Base-by-base conservation (phyloP, 92 coral and sea anemone genomes). In the Actinostola sp. region DNA sequence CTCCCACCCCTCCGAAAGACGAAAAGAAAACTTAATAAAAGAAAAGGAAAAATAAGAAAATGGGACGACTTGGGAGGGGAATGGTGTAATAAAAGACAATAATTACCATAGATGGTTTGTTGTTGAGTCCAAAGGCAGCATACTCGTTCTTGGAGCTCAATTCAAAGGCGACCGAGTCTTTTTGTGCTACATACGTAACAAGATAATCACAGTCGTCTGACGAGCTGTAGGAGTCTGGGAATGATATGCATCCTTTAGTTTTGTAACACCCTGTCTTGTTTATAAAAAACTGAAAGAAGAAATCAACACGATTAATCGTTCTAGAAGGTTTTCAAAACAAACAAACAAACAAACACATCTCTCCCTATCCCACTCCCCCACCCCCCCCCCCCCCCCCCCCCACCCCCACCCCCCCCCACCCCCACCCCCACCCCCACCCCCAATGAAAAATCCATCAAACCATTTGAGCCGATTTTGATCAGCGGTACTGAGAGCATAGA, bases 91-190 rank as follows among this genome's bases (percentile, higher is more conserved):
- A 6, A 6, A 3, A 16, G 3, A 54, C 32, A 13, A 11, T 36
- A 19, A 5, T 41, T 68, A 88, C 92, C 93, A 88, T 89, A 16
- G 31, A 36, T 0, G 49, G 34, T 26, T 85, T 48, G 17, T 57
- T 66, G 61, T 87, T 85, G 43, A 89, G 79, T 30, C 95, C 96
- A 41, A 85, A 81, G 11, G 86, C 75, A 0, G 61, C 82, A 78
- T 87, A 89, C 12, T 85, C 72, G 24, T 73, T 30, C 34, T 72
- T 82, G 23, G 87, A 70, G 61, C 91, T 85, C 57, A 89, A 42
- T 45, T 89, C 96, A 79, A 89, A 89, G 3, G 68, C 54, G 16
- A 85, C 67, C 53, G 41, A 15, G 10, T 72, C 72, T 30, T 24
- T 46, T 27, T 61, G 64, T 0, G 85, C 74, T 23, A 20, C 55